Evolutionary conservation across 2,113 vertebrate genomes (phyloP).

Genomic region (Tiliqua scincoides): DNA sequence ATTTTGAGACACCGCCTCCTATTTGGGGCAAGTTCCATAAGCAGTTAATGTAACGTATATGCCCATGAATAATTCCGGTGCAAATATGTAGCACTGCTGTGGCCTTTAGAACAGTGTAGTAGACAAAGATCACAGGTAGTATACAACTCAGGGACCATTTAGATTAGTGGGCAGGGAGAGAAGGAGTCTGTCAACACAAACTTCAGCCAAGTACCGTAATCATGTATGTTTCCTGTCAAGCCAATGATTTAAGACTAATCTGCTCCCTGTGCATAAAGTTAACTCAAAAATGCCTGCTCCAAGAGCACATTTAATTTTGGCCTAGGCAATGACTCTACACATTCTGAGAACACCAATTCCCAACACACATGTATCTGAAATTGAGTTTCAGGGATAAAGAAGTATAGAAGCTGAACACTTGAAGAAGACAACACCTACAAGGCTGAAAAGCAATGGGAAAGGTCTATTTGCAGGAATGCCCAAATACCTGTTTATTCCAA

Average conservation of each 20-base stretch:
- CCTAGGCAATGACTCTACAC: background rate
- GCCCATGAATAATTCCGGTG: background rate
- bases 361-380: background rate
- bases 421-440: background rate
- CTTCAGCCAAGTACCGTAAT: background rate
- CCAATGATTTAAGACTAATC: background rate
- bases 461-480: background rate
- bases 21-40: background rate
- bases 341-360: background rate
- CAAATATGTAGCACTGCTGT: background rate
- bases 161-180: background rate
- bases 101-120: background rate
- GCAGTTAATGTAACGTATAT: background rate
- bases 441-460: background rate
- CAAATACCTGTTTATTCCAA: background rate
- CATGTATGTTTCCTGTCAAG: background rate
- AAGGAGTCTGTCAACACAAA: background rate
- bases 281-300: background rate
- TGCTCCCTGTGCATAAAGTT: background rate
- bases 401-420: background rate
- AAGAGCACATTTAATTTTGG: background rate
- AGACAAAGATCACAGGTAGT: background rate
- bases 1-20: background rate
- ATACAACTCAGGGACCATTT: too few species aligned
- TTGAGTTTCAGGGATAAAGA: background rate